Evolutionary conservation across 92 coral and sea anemone species (phyloP), one percentile per base, ranked within the genome.

Genomic region (Palythoa heliodiscus): DNA sequence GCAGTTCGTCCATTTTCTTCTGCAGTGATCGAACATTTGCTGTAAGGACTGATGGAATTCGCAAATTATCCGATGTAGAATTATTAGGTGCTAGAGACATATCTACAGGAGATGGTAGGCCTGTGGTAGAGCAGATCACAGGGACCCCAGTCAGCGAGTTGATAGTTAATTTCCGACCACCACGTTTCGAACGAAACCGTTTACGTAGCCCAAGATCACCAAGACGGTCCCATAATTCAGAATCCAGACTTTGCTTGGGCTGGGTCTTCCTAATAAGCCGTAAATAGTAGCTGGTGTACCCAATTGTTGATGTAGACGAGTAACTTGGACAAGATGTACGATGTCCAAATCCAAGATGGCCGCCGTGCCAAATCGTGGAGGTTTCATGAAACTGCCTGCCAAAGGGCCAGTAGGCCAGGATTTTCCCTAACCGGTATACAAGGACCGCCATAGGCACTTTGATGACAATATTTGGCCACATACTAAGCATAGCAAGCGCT

Each of bases 311-410:
- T 38, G 40, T 38, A 20, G 84, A 40, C 67, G 84, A 64, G 67
- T 47, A 23, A 40, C 84, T 52, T 47, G 84, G 70, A 23, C 70
- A 64, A 64, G 70, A 64, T 64, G 70, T 64, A 19, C 70, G 70
- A 64, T 64, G 70, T 64, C 70, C 70, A 61, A 66, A 79, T 79
- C 84, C 84, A 79, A 79, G 84, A 79, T 79, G 84, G 76, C 84
- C 70, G 70, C 70, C 70, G 70, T 64, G 24, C 70, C 70, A 64
- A 37, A 23, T 64, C 70, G 24, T n/a, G 29, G 70, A n/a, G 70
- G 35, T n/a, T n/a, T n/a, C 70, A 64, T 64, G 29, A 64, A 64
- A 64, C 70, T 64, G 35, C 29, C 29, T 64, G 70, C 70, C 77
- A 73, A 73, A 73, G 53, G 77, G 77, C 77, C 77, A 73, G 77